These are phyloP conservation scores for Passer montanus DNA, from an alignment of 2,113 vertebrate species.

Conservation along the genomic window DNA sequence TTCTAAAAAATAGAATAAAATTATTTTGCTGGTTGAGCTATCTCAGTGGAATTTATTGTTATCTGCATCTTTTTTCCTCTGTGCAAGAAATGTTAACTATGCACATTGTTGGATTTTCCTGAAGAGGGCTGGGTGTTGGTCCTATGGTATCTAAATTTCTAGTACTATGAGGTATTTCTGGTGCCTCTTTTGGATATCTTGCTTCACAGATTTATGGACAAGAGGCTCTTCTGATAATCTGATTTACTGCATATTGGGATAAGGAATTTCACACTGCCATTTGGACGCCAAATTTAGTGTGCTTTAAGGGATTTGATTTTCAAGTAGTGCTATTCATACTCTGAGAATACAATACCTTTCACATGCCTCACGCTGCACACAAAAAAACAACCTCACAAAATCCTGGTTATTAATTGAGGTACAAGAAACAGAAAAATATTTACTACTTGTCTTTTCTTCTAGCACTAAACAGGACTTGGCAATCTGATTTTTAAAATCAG, in stretches of 20 bases:
- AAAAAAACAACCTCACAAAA: background rate
- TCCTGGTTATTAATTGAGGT: background rate
- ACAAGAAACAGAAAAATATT: background rate
- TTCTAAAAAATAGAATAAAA: background rate
- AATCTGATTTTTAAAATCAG: background rate
- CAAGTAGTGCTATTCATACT: background rate
- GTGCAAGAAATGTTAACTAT: background rate
- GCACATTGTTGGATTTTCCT: background rate
- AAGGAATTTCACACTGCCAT: constrained; percentile 6
- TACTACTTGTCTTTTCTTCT: background rate
- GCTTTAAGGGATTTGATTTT: constrained; percentile 14
- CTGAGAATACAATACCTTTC: background rate
- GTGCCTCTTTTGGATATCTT: background rate
- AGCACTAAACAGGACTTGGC: background rate
- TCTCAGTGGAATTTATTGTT: background rate
- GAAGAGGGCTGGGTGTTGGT: background rate
- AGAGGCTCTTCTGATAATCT: background rate
- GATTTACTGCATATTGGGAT: background rate
- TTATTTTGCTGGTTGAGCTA: background rate
- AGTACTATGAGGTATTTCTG: background rate
- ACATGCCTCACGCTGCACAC: background rate
- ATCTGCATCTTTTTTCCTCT: background rate
- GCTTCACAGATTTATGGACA: constrained; percentile 9
- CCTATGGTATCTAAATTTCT: background rate
- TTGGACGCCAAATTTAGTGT: background rate